A percentile compares a stretch with the other conserved stretches of the same genome.
Conservation (phyloP, 2,888 invertebrate species). For the Hypsopygia costalis region DNA sequence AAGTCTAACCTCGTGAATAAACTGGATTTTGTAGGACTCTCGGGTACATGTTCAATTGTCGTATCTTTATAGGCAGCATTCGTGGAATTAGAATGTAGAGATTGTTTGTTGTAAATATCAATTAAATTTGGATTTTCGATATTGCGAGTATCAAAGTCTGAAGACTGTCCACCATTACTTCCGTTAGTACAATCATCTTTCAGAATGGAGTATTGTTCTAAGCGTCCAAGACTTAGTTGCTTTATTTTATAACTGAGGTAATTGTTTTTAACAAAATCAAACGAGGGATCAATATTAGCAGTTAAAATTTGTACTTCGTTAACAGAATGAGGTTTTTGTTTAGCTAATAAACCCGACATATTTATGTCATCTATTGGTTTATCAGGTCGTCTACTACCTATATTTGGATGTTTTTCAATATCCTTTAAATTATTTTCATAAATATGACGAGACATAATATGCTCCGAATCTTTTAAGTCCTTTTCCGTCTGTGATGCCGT, state of each 20-base stretch:
- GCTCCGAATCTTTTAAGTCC: too few species aligned
- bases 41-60: neutral
- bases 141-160: too few species aligned
- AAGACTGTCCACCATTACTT: slow-evolving; percentile 11
- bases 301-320: slow-evolving; percentile 54
- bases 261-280: slow-evolving; percentile 39
- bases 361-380: slow-evolving; percentile 13
- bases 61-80: slow-evolving; percentile 26
- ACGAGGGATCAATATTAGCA: slow-evolving; percentile 40
- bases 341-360: slow-evolving; percentile 17
- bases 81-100: slow-evolving; percentile 33
- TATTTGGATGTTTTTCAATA: neutral
- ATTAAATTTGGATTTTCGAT: slow-evolving; percentile 27
- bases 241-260: slow-evolving; percentile 55
- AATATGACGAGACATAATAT: too few species aligned
- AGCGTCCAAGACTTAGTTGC: slow-evolving; percentile 34
- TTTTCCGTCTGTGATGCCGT: slow-evolving; percentile 34
- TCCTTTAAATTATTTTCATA: too few species aligned
- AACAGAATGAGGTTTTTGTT: slow-evolving; percentile 21
- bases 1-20: slow-evolving; percentile 15
- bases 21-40: slow-evolving; percentile 20
- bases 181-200: slow-evolving; percentile 16
- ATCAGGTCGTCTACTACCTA: slow-evolving; percentile 12
- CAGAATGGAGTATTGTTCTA: slow-evolving; percentile 53
- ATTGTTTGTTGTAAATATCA: slow-evolving; percentile 45